Percentiles rank a stretch among this genome's conserved stretches.
Evolutionary conservation across 2,113 vertebrate genomes (phyloP).

Genomic region (Hypocryptadius cinnamomeus): DNA sequence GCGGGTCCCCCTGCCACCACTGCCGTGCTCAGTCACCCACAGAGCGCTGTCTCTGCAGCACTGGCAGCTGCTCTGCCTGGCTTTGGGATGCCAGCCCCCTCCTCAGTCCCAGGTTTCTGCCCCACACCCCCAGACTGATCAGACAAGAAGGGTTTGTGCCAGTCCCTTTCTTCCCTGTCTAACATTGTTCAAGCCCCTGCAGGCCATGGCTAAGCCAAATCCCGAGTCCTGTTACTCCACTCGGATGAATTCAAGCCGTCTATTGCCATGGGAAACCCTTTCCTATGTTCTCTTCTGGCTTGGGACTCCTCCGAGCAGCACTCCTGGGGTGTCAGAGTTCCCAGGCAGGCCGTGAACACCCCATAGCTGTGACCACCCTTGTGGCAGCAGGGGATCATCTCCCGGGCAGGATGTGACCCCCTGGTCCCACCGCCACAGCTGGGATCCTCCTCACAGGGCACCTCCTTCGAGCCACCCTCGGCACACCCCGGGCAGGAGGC

Average conservation of each 20-base stretch:
- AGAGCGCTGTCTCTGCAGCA: neutral
- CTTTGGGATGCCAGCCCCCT: fast-evolving
- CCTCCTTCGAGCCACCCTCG: neutral
- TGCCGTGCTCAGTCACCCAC: neutral
- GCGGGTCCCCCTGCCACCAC: neutral
- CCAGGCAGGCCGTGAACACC: neutral
- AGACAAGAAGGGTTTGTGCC: neutral
- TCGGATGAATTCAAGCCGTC: neutral
- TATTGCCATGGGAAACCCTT: neutral
- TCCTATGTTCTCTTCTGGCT: neutral
- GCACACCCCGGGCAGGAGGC: neutral
- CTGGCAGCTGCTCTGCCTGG: neutral
- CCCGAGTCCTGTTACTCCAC: too few species aligned
- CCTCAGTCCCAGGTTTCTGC: neutral
- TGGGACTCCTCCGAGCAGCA: neutral
- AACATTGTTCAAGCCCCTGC: fast-evolving
- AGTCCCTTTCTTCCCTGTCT: neutral
- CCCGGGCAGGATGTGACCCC: neutral
- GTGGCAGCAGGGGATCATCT: neutral
- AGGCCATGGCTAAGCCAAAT: neutral
- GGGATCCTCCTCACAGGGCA: neutral
- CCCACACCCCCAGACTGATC: neutral
- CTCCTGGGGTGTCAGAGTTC: neutral
- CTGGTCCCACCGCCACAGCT: neutral
- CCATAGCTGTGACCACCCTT: neutral